phyloP scores from a whole-genome alignment of 1,140 invertebrate species.

The Theocolax elegans region DNA sequence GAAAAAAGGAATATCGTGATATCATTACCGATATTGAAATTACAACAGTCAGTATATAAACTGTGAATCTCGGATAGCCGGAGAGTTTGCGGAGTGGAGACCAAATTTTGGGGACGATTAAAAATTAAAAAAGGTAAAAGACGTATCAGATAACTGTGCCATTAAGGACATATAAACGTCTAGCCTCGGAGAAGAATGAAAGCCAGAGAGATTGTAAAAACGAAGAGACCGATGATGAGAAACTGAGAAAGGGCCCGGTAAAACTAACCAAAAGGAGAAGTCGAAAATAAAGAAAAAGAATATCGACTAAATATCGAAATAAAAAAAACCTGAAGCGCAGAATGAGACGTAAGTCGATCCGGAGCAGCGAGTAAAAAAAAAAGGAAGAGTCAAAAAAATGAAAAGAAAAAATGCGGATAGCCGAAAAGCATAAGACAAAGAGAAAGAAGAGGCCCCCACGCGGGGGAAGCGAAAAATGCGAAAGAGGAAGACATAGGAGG shows the following conservation, averaged over 20 bases:
- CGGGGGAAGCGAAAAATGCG: neutral
- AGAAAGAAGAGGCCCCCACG: too few species aligned
- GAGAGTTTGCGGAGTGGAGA: too few species aligned
- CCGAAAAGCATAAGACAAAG: too few species aligned
- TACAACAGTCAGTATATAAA: too few species aligned
- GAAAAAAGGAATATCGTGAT: too few species aligned
- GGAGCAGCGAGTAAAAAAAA: conserved; percentile 11
- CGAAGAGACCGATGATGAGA: conserved; percentile 28
- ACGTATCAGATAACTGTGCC: conserved; percentile 8
- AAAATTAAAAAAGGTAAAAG: neutral
- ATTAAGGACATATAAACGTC: conserved; percentile 37
- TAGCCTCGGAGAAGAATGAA: conserved; percentile 18
- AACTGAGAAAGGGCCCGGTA: conserved; percentile 1
- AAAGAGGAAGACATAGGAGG: neutral
- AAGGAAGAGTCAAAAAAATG: neutral
- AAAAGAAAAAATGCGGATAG: too few species aligned
- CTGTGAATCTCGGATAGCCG: too few species aligned
- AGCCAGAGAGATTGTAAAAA: conserved; percentile 28
- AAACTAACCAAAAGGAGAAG: conserved; percentile 1
- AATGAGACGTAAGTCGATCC: conserved; percentile 38
- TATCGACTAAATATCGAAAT: neutral
- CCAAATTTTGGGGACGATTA: too few species aligned
- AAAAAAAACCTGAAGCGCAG: conserved; percentile 8
- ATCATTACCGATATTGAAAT: too few species aligned
- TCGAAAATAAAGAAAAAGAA: neutral